Evolutionary conservation across 2,797 vertebrate genomes (phyloP).

Genomic region (Manis javanica): DNA sequence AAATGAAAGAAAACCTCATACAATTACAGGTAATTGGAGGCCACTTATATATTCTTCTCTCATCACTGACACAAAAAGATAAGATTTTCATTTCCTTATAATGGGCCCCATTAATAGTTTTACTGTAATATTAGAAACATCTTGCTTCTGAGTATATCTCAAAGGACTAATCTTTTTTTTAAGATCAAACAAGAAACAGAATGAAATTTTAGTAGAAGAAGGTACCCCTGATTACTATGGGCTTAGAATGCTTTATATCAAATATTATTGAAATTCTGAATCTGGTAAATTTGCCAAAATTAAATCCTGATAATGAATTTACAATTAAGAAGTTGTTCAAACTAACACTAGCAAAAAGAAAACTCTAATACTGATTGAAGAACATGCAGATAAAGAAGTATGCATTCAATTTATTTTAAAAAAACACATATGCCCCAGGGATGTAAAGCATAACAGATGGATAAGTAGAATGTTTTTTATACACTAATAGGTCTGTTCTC

Average conservation of each 20-base stretch:
- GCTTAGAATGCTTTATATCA: slow-evolving; percentile 36
- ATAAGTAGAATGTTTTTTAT: slow-evolving; percentile 47
- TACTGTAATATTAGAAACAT: slow-evolving; percentile 76
- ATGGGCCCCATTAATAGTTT: slow-evolving; percentile 67
- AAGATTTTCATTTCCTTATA: slow-evolving; percentile 76
- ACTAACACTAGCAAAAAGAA: slow-evolving; percentile 44
- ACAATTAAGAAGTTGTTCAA: slow-evolving; percentile 8
- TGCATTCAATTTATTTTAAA: slow-evolving; percentile 25
- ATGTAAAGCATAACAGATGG: slow-evolving; percentile 56
- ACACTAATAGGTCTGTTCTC: slow-evolving; percentile 44
- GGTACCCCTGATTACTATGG: not conserved
- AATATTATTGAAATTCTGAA: slow-evolving; percentile 7
- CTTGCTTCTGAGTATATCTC: slow-evolving; percentile 41
- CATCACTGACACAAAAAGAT: slow-evolving; percentile 73
- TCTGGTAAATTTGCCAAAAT: slow-evolving; percentile 52
- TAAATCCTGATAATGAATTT: slow-evolving; percentile 65
- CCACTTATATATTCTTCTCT: slow-evolving; percentile 66
- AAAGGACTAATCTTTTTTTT: slow-evolving; percentile 26
- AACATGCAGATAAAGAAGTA: slow-evolving; percentile 34
- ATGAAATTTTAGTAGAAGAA: slow-evolving; percentile 46
- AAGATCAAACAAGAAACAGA: slow-evolving; percentile 69
- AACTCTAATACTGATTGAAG: slow-evolving; percentile 43
- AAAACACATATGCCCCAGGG: slow-evolving; percentile 3
- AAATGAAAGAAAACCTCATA: slow-evolving; percentile 73
- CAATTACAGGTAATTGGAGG: slow-evolving; percentile 65